Percentiles rank a stretch among this genome's conserved stretches.
These are phyloP conservation scores for Plectropomus leopardus DNA, from an alignment of 2,113 vertebrate genomes.

Conservation along the genomic window DNA sequence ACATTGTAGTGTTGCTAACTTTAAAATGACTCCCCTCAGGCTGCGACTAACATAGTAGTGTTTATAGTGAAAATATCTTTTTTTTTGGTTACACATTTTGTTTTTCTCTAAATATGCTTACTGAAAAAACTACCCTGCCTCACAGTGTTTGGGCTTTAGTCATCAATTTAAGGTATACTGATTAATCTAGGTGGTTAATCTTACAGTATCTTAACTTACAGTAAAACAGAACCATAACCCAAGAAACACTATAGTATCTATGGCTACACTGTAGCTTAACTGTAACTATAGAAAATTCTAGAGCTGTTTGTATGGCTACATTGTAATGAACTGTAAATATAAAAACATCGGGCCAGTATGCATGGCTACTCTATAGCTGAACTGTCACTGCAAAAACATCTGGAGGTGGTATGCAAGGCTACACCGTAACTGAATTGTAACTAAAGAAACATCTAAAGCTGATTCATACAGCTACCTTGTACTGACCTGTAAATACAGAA, in stretches of 20 bases:
- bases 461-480: too few species aligned
- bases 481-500: too few species aligned
- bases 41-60: neutral
- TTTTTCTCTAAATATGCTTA: neutral
- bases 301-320: neutral
- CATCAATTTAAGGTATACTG: neutral
- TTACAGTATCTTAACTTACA: neutral
- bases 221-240: too few species aligned
- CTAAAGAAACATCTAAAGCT: too few species aligned
- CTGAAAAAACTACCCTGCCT: neutral
- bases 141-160: neutral
- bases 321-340: too few species aligned
- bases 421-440: too few species aligned
- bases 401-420: too few species aligned
- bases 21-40: neutral
- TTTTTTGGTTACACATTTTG: neutral
- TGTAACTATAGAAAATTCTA: neutral
- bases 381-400: too few species aligned
- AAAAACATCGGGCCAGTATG: too few species aligned
- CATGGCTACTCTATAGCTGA: too few species aligned
- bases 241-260: too few species aligned
- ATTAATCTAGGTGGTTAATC: neutral
- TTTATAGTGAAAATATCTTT: neutral
- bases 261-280: too few species aligned
- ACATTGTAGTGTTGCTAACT: neutral